Percentiles rank a stretch among this genome's conserved stretches.
Evolutionary conservation across 2,888 invertebrate genomes (phyloP).

Genomic region (Operophtera brumata): DNA sequence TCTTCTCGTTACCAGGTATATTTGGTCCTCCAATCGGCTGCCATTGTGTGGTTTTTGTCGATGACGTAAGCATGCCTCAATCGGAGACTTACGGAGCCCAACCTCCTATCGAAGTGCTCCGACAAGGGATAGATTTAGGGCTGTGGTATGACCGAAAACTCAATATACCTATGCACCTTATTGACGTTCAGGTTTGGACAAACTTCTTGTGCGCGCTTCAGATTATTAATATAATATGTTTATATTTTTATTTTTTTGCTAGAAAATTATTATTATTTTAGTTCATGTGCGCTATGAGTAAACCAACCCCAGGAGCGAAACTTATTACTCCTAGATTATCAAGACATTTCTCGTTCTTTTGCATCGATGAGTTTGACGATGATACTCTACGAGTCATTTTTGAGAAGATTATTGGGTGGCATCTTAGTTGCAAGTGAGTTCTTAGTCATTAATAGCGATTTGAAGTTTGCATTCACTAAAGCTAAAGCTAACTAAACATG

Average conservation of each 20-base stretch:
- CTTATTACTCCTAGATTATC: conserved; percentile 92
- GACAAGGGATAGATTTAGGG: conserved; percentile 94
- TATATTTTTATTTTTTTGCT: background rate
- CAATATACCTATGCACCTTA: conserved; percentile 87
- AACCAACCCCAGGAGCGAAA: conserved; percentile 89
- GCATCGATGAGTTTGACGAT: conserved; percentile 95
- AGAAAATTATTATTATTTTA: conserved; percentile 52
- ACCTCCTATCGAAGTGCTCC: conserved; percentile 94
- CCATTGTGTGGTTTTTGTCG: conserved; percentile 93
- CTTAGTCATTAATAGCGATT: too few species aligned
- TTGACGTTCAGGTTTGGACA: conserved; percentile 95
- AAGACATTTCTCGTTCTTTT: conserved; percentile 91
- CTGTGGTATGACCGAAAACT: conserved; percentile 95
- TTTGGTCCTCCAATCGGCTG: conserved; percentile 96
- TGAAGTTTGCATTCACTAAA: too few species aligned
- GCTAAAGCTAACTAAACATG: too few species aligned
- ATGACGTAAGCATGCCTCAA: conserved; percentile 97
- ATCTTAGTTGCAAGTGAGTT: conserved; percentile 91
- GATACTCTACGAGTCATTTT: conserved; percentile 91
- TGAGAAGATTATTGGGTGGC: conserved; percentile 95
- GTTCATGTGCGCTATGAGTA: conserved; percentile 93
- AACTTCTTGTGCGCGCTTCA: conserved; percentile 14
- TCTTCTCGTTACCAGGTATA: conserved; percentile 79
- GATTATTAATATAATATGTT: background rate
- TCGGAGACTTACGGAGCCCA: conserved; percentile 95